Percentiles rank a stretch among this genome's conserved stretches.
phyloP scores from a whole-genome alignment of 2,113 vertebrate genomes.

The Thymallus thymallus region DNA sequence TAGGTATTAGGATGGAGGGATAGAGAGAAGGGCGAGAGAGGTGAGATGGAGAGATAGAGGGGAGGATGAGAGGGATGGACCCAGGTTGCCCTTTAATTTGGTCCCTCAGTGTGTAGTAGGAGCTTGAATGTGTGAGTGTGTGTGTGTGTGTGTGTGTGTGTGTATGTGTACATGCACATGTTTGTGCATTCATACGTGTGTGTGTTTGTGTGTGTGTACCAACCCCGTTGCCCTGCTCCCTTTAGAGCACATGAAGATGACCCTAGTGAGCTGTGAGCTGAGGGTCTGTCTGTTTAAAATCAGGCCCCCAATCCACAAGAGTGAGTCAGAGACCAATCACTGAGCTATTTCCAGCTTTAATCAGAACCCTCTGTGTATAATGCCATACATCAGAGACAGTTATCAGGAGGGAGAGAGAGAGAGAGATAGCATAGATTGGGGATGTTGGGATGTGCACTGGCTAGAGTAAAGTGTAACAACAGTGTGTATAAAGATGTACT shows the following conservation, averaged over 20 bases:
- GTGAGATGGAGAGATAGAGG: no score
- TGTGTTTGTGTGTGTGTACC: no score
- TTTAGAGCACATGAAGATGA: no score
- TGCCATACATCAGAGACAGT: conserved; percentile 48
- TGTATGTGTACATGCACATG: no score
- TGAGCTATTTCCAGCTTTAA: conserved; percentile 47
- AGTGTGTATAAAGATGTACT: no score
- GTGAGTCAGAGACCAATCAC: conserved; percentile 35
- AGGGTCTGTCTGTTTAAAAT: conserved; percentile 11
- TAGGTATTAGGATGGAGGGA: not conserved
- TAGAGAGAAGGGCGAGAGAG: conserved; percentile 6
- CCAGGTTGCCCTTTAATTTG: not conserved
- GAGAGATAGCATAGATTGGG: not conserved
- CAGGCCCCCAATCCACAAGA: conserved; percentile 4
- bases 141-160: no score
- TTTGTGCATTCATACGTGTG: no score
- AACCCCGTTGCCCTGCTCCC: no score
- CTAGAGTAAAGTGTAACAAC: not conserved
- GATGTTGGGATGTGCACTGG: not conserved
- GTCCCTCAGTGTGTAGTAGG: not conserved
- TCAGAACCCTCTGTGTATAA: conserved; percentile 43
- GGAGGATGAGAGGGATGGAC: not conserved
- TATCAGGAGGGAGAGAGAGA: conserved; percentile 28
- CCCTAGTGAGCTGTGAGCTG: not conserved
- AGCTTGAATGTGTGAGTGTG: not conserved